Conservation (phyloP, 2,888 invertebrate species). For the Operophtera brumata region DNA sequence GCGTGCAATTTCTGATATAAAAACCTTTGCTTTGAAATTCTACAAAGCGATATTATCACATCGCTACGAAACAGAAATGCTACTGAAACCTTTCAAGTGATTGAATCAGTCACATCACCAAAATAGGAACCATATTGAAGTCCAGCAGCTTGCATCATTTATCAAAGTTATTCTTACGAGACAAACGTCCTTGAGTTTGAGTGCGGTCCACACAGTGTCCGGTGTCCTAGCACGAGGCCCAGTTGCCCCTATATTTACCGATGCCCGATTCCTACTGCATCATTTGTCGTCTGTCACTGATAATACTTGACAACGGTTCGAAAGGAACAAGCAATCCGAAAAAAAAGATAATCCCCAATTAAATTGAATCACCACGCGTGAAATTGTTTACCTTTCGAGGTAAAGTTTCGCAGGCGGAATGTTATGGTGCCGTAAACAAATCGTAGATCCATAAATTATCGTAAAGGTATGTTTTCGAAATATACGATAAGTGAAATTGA, state of each 20-base stretch:
- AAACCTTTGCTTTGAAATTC: not conserved
- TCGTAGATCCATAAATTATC: conserved; percentile 21
- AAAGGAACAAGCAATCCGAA: conserved; percentile 50
- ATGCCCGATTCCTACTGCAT: conserved; percentile 52
- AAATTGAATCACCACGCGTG: conserved; percentile 73
- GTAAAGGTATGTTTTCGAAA: conserved; percentile 15
- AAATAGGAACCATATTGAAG: conserved; percentile 2
- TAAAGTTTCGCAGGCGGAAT: conserved; percentile 45
- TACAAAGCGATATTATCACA: not conserved
- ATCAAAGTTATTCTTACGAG: conserved; percentile 27
- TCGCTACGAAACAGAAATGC: not conserved
- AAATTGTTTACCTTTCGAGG: conserved; percentile 75
- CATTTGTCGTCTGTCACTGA: conserved; percentile 70
- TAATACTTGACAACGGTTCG: conserved; percentile 68
- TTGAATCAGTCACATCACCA: conserved; percentile 6
- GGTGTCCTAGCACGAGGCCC: conserved; percentile 18
- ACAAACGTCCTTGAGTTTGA: conserved; percentile 24
- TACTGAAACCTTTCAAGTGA: conserved; percentile 8
- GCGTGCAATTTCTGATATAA: not conserved
- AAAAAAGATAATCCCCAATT: conserved; percentile 76
- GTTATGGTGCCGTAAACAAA: conserved; percentile 30
- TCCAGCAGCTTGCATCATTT: conserved; percentile 8
- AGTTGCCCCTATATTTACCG: conserved; percentile 24
- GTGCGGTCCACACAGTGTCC: conserved; percentile 21
- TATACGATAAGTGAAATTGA: conserved; percentile 21